Conservation (phyloP, 2,797 vertebrate species). For the Merluccius polli region DNA sequence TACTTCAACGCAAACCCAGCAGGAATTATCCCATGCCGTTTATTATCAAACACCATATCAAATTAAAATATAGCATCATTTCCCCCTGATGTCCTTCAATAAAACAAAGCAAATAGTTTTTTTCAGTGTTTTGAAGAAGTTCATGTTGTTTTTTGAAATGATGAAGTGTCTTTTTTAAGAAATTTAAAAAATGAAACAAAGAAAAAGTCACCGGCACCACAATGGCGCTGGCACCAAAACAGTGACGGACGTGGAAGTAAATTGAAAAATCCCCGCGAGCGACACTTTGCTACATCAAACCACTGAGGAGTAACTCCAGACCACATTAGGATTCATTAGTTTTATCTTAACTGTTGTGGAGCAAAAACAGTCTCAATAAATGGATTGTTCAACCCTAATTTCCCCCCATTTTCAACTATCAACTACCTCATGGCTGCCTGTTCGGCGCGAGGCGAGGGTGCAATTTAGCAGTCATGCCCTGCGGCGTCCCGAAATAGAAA, state of each 20-base stretch:
- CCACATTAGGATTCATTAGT: constrained; percentile 51
- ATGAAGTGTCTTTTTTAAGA: background rate
- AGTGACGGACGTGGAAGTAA: constrained; percentile 15
- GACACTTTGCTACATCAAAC: constrained; percentile 27
- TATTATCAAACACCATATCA: background rate
- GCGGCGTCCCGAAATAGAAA: background rate
- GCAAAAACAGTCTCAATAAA: constrained; percentile 48
- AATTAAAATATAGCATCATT: background rate
- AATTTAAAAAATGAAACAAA: background rate
- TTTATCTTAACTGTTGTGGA: constrained; percentile 35
- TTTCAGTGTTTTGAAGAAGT: background rate
- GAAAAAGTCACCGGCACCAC: background rate
- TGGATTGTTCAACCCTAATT: constrained; percentile 54
- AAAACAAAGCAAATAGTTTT: background rate
- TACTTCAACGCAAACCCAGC: background rate
- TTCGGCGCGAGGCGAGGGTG: background rate
- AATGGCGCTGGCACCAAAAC: background rate
- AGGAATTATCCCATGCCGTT: background rate
- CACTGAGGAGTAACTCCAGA: constrained; percentile 31
- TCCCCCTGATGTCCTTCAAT: background rate
- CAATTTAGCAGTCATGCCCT: background rate
- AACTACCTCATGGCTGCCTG: constrained; percentile 21
- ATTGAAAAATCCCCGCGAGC: constrained; percentile 31
- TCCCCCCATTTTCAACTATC: constrained; percentile 38
- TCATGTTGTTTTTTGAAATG: background rate